A percentile compares a stretch with the other conserved stretches of the same genome.
Conservation (phyloP, 2,888 invertebrate genomes). For the Drosophila suboccidentalis region DNA sequence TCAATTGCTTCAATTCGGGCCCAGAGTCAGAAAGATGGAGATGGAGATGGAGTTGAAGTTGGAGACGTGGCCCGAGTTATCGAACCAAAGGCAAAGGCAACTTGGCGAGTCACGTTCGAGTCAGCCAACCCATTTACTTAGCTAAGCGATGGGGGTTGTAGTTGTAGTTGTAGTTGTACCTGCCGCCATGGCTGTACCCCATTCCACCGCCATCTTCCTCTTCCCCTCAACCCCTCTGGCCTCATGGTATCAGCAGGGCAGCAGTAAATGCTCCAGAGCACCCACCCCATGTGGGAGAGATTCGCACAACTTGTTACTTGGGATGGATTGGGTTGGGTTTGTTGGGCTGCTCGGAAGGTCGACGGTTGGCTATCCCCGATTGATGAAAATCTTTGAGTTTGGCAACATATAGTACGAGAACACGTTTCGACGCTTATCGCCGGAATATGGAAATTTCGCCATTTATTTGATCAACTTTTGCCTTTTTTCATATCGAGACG, state of each 20-base stretch:
- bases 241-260: slow-evolving; percentile 6
- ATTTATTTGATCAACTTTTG: slow-evolving; percentile 81
- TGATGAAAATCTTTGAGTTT: slow-evolving; percentile 73
- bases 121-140: slow-evolving; percentile 81
- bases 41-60: slow-evolving; percentile 18
- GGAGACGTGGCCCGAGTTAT: slow-evolving; percentile 38
- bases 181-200: slow-evolving; percentile 55
- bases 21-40: slow-evolving; percentile 11
- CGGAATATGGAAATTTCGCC: slow-evolving; percentile 78
- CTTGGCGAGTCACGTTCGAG: slow-evolving; percentile 75
- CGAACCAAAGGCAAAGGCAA: slow-evolving; percentile 40
- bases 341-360: slow-evolving; percentile 17
- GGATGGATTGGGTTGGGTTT: not conserved
- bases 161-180: slow-evolving; percentile 42
- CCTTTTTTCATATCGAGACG: slow-evolving; percentile 71
- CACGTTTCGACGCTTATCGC: slow-evolving; percentile 75
- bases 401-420: slow-evolving; percentile 39
- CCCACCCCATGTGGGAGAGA: slow-evolving; percentile 41
- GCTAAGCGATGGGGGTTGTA: slow-evolving; percentile 76
- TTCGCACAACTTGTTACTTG: slow-evolving; percentile 74
- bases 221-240: not conserved
- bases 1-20: slow-evolving; percentile 19
- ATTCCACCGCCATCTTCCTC: slow-evolving; percentile 6
- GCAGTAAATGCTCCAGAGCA: slow-evolving; percentile 7
- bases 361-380: slow-evolving; percentile 45